Evolutionary conservation across 2,113 vertebrate genomes (phyloP).

Genomic region (Ramphastos sulfuratus): DNA sequence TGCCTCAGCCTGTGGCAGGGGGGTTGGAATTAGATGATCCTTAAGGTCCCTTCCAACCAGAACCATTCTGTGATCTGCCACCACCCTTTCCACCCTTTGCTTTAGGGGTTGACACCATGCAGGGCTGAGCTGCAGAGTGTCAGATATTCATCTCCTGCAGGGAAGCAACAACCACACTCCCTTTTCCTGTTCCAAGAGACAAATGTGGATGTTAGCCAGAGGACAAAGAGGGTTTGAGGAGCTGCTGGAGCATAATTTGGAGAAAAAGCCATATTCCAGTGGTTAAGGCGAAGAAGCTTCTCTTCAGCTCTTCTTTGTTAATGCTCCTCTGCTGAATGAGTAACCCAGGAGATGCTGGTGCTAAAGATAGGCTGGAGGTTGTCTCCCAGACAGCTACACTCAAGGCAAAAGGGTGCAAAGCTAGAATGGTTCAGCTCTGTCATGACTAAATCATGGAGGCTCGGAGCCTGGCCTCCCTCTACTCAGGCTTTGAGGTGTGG

Average conservation of each 20-base stretch:
- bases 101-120: neutral
- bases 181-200: neutral
- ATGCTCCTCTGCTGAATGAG: neutral
- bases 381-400: neutral
- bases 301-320: neutral
- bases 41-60: too few relatives aligned
- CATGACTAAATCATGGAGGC: neutral
- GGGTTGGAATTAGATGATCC: too few relatives aligned
- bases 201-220: neutral
- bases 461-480: neutral
- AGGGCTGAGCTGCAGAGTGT: neutral
- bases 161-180: neutral
- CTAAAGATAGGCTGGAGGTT: slow-evolving; percentile 3
- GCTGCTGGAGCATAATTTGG: neutral
- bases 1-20: too few relatives aligned
- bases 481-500: neutral
- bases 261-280: neutral
- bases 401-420: neutral
- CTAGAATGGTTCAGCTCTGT: neutral
- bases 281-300: neutral
- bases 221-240: neutral
- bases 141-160: neutral
- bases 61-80: neutral
- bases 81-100: neutral
- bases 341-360: neutral